Base-by-base conservation (phyloP, 2,797 vertebrate species). In the Acanthurus lineatus region DNA sequence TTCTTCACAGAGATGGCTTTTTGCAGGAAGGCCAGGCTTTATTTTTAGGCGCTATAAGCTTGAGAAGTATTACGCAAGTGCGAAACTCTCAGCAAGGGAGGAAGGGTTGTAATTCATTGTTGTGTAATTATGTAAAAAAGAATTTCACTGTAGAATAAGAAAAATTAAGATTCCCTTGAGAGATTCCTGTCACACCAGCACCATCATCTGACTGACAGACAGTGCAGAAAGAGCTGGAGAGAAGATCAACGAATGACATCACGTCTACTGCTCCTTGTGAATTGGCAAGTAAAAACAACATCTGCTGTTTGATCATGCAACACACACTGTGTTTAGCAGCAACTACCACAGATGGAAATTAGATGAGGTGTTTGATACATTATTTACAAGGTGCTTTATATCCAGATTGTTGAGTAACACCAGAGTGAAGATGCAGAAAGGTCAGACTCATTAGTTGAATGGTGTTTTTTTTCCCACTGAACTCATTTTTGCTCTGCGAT, bases 351-450 rank as follows among this genome's bases (percentile, higher is more conserved):
- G 72, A 68, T 73, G 52, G 49, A 77, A 47, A 63, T 44, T 16
- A 68, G 47, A 81, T 22, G 62, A 48, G 20, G 45, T 63, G 78
- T 67, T 67, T 76, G 49, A 73, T 83, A 28, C 48, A 74, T 80
- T 69, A 77, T 78, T 76, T 73, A 77, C 14, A 11, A 52, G 52
- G 14, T 51, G 42, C 48, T 71, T 75, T 49, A 51, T 52, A 61
- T 82, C 52, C 54, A 58, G 45, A 45, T 40, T 28, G 54, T 65
- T 11, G 57, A 32, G 54, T 45, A 70, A 44, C 53, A 49, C 5
- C 28, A 19, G 42, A 28, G 25, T 19, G 17, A 12, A 49, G 54
- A 57, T 57, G 38, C 22, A 19, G 16, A 38, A 64, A 70, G 66
- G 53, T 60, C 51, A 60, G 16, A 47, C 38, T 76, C 44, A 19